Evolutionary conservation across 2,888 invertebrate species (phyloP).

Genomic region (Harpalus rubripes): DNA sequence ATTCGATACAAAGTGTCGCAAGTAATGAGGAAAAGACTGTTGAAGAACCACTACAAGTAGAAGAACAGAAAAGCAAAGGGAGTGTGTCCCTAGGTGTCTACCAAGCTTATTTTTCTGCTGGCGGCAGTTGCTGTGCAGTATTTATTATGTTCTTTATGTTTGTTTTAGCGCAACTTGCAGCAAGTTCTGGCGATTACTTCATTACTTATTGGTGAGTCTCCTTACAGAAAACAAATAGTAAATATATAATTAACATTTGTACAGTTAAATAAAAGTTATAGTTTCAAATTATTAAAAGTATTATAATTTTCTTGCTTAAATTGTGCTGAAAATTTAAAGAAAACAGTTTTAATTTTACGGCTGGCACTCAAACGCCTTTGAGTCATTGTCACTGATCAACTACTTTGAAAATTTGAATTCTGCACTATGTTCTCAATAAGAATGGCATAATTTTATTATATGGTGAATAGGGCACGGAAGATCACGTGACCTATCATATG

Average conservation of each 20-base stretch:
- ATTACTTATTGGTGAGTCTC: slow-evolving; percentile 85
- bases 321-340: too few species aligned
- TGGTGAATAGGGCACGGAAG: too few species aligned
- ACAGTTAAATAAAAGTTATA: too few species aligned
- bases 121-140: slow-evolving; percentile 83
- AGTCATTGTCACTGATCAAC: too few species aligned
- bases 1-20: slow-evolving; percentile 79
- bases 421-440: too few species aligned
- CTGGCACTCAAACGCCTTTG: too few species aligned
- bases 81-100: slow-evolving; percentile 79
- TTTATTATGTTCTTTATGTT: slow-evolving; percentile 82
- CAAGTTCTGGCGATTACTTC: slow-evolving; percentile 89
- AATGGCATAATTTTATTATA: too few species aligned
- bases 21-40: slow-evolving; percentile 75
- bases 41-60: slow-evolving; percentile 75
- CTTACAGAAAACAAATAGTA: not conserved
- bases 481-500: too few species aligned
- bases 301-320: too few species aligned
- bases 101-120: slow-evolving; percentile 85
- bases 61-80: slow-evolving; percentile 83
- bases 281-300: too few species aligned
- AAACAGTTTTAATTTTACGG: too few species aligned
- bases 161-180: slow-evolving; percentile 83
- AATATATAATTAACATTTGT: not conserved
- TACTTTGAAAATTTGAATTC: too few species aligned